Evolutionary conservation across 2,888 invertebrate genomes (phyloP).

Genomic region (Trissoscelio sp.): DNA sequence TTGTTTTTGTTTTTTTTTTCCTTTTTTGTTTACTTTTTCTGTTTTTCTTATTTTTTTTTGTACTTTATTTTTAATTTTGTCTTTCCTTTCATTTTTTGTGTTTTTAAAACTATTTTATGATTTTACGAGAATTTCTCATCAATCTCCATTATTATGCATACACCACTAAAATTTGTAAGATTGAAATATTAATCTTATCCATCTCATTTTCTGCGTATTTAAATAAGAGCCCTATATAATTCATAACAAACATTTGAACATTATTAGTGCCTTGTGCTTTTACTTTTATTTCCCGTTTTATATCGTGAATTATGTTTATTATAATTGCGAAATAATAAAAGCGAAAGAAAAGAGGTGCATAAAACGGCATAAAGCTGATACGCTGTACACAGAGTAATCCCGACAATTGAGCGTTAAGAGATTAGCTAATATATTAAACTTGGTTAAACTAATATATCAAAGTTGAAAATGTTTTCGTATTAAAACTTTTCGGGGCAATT

Average conservation of each 20-base stretch:
- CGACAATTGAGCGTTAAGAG: constrained; percentile 41
- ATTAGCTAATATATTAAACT: constrained; percentile 47
- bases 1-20: too few species aligned
- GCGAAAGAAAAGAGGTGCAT: not conserved
- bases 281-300: not conserved
- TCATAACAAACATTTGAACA: not conserved
- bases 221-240: too few species aligned
- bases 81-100: too few species aligned
- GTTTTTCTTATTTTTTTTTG: too few species aligned
- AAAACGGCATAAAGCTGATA: not conserved
- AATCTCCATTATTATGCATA: too few species aligned
- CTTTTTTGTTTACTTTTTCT: too few species aligned
- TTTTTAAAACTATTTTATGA: too few species aligned
- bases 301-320: not conserved
- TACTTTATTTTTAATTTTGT: too few species aligned
- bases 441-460: constrained; percentile 36
- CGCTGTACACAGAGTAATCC: constrained; percentile 8
- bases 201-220: too few species aligned
- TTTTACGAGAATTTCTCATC: too few species aligned
- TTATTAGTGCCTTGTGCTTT: not conserved
- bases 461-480: constrained; percentile 47
- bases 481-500: constrained; percentile 44
- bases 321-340: constrained; percentile 1
- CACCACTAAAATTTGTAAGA: too few species aligned
- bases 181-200: too few species aligned